Base-by-base conservation (phyloP, 2,888 invertebrate species). In the Agrenia bidenticulata region DNA sequence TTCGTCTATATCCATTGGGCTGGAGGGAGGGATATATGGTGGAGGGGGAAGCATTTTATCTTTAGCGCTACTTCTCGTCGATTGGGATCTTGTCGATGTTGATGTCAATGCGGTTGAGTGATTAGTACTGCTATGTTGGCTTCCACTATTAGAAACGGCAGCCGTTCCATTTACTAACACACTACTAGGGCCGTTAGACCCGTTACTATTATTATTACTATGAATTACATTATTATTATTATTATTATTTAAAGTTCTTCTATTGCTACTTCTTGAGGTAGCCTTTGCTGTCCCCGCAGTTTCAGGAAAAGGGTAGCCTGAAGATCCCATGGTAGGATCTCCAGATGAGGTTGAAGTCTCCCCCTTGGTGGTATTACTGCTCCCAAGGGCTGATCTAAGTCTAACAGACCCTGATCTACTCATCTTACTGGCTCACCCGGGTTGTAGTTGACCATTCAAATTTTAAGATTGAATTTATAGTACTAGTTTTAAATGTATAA, bases 371-470 rank as follows among this genome's bases (percentile, higher is more conserved):
- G 45, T 45, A n/a, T 5, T 45, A 45, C 4, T 45, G 45, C 66
- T 69, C 7, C 69, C 66, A 21, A 69, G 59, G 37, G 69, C 66
- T 59, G 73, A 73, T 32, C 73, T 41, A 37, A 73, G 62, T 66
- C 73, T 63, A 23, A 72, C 72, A 2, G 72, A 72, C 45, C 72
- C 67, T 21, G 70, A 57, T 50, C 72, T 66, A 39, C 45, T 45
- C 51, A 51, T 32, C 32, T 4, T 32, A 32, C 4, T 11, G 11
- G 11, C 32, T 32, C 32, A 7, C 32, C 32, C 32, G 32, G 32
- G 11, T 32, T 32, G 32, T 4, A 7, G 11, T 32, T 32, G 32
- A 4, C 11, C 32, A 32, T 32, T 32, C 32, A 32, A 32, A 32
- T 32, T 4, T 32, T 7, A 11, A 32, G 4, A 32, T 32, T 7